A percentile compares a stretch with the other conserved stretches of the same genome.
phyloP scores from a whole-genome alignment of 2,113 vertebrate species.

The Gnathonemus longibarbis region DNA sequence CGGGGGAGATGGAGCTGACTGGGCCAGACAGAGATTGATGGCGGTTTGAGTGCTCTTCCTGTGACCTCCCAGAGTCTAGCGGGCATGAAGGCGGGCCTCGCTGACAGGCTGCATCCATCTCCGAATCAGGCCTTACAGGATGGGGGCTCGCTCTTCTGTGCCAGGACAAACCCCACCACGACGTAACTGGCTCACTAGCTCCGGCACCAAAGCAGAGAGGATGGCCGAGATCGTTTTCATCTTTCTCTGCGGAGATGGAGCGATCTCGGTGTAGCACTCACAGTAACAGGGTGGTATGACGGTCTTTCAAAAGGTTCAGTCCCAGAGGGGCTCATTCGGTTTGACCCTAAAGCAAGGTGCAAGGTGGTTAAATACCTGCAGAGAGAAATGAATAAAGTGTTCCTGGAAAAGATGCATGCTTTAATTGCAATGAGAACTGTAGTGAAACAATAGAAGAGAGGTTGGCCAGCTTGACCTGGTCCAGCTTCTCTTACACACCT shows the following conservation, averaged over 20 bases:
- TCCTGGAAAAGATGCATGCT: neutral
- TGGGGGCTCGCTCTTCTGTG: slow-evolving; percentile 31
- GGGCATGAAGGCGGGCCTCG: slow-evolving; percentile 59
- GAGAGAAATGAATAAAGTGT: neutral
- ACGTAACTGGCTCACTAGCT: neutral
- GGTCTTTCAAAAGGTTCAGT: neutral
- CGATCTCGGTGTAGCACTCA: neutral
- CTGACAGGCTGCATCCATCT: slow-evolving; percentile 67
- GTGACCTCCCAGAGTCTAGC: slow-evolving; percentile 59
- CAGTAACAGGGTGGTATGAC: neutral
- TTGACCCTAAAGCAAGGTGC: neutral
- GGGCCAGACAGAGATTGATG: slow-evolving; percentile 67
- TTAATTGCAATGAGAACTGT: neutral
- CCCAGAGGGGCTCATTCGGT: neutral
- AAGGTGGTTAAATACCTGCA: neutral
- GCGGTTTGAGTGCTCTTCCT: slow-evolving; percentile 59
- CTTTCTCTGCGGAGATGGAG: neutral
- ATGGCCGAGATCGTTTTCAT: neutral
- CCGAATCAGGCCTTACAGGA: slow-evolving; percentile 51
- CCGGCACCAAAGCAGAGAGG: neutral
- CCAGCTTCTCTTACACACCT: neutral
- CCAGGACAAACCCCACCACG: slow-evolving; percentile 18
- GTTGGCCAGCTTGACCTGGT: neutral
- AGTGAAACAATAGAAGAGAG: neutral
- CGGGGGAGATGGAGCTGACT: slow-evolving; percentile 43